These are phyloP conservation scores for Dryas iulia DNA, from an alignment of 1,140 invertebrate species.

Conservation along the genomic window DNA sequence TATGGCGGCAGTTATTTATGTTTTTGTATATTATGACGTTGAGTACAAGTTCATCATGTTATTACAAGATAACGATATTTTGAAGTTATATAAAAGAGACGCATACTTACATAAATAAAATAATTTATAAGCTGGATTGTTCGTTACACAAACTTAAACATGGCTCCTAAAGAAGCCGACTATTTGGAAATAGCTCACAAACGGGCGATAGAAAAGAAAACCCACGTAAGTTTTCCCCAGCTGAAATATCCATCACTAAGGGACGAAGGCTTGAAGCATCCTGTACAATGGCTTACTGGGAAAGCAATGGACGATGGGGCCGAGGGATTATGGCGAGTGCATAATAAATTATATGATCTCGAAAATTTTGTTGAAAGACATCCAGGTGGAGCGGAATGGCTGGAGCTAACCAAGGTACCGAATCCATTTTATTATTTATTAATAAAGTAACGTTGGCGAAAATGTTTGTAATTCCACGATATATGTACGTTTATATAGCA, in stretches of 20 bases:
- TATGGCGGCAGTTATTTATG: neutral
- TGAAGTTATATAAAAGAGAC: neutral
- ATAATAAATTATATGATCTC: constrained; percentile 89
- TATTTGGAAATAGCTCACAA: constrained; percentile 55
- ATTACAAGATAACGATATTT: neutral
- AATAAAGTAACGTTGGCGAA: no score
- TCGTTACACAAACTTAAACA: constrained; percentile 25
- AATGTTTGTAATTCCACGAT: no score
- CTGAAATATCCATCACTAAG: constrained; percentile 78
- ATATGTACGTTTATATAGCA: no score
- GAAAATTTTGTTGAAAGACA: constrained; percentile 84
- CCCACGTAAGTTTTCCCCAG: constrained; percentile 74
- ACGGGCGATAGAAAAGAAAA: constrained; percentile 62
- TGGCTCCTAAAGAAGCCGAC: constrained; percentile 55
- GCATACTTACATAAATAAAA: neutral
- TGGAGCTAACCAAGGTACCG: constrained; percentile 83
- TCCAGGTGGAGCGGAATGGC: constrained; percentile 90
- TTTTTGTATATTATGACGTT: neutral
- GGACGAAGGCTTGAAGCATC: constrained; percentile 69
- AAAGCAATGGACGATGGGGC: constrained; percentile 86
- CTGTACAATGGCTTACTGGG: constrained; percentile 82
- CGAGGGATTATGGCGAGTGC: constrained; percentile 89
- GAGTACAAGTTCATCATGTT: neutral
- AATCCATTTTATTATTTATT: no score
- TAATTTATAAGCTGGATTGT: neutral